Conservation (phyloP, 2,113 vertebrate species). For the Boulengeromyrus knoepffleri region DNA sequence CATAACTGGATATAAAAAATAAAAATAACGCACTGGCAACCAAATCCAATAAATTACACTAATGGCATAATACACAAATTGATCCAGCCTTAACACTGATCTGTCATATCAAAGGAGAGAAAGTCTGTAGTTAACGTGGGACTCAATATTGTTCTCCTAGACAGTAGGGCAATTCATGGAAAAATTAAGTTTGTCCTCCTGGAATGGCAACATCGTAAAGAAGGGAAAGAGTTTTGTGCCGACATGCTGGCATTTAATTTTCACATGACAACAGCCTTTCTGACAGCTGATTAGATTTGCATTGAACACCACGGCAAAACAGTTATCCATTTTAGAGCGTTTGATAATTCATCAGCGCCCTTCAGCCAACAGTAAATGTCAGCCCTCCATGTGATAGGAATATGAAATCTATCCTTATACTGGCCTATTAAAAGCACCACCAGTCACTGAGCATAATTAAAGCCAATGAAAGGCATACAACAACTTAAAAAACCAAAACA, state of each 20-base stretch:
- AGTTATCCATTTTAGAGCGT: constrained; percentile 41
- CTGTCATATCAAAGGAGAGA: neutral
- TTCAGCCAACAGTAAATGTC: constrained; percentile 46
- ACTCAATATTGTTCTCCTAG: neutral
- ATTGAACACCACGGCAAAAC: constrained; percentile 42
- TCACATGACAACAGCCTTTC: constrained; percentile 31
- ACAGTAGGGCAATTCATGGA: constrained; percentile 1
- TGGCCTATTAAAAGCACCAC: constrained; percentile 31
- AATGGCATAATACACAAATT: constrained; percentile 1
- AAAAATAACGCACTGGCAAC: neutral
- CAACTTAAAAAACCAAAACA: neutral
- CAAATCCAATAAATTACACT: neutral
- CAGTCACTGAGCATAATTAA: constrained; percentile 10
- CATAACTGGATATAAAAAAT: neutral
- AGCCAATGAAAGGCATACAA: neutral
- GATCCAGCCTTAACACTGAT: neutral
- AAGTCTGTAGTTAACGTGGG: constrained; percentile 5
- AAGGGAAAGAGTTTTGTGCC: constrained; percentile 1
- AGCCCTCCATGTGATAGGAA: constrained; percentile 43
- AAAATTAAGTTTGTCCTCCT: constrained; percentile 13
- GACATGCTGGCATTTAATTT: constrained; percentile 40
- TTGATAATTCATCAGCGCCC: constrained; percentile 47
- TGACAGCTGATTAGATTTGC: constrained; percentile 45
- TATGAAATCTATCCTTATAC: constrained; percentile 35
- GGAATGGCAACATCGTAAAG: constrained; percentile 23